phyloP scores from a whole-genome alignment of 37 sponge, comb jelly and placozoan species.

The Chondrilla cf. caribensis region DNA sequence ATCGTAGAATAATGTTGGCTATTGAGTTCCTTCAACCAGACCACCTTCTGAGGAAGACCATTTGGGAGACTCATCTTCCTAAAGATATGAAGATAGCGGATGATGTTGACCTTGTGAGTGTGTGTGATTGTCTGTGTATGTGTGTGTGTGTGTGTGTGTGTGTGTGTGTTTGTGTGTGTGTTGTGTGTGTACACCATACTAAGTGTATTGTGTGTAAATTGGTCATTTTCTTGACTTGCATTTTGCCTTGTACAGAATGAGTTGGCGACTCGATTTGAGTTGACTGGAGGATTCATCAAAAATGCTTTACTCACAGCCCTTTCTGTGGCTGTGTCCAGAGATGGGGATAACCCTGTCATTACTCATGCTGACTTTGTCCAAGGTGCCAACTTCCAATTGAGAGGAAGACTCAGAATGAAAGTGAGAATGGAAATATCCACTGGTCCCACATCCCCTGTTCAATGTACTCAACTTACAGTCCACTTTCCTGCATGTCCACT shows the following conservation, averaged over 20 bases:
- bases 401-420: conserved; percentile 85
- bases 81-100: conserved; percentile 63
- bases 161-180: too few relatives aligned
- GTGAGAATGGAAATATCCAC: conserved; percentile 22
- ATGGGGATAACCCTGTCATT: conserved; percentile 70
- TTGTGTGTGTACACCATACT: too few relatives aligned
- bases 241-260: conserved; percentile 39
- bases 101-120: conserved; percentile 60
- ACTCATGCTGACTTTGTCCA: conserved; percentile 65
- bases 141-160: too few relatives aligned
- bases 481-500: too few relatives aligned
- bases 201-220: too few relatives aligned
- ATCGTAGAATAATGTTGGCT: conserved; percentile 75
- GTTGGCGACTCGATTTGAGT: conserved; percentile 65
- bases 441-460: too few relatives aligned
- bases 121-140: too few relatives aligned
- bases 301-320: conserved; percentile 81
- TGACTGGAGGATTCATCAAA: conserved; percentile 85
- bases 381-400: conserved; percentile 82
- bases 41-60: conserved; percentile 74
- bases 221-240: too few relatives aligned
- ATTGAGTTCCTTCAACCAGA: conserved; percentile 88
- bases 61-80: conserved; percentile 83
- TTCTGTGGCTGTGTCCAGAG: conserved; percentile 81
- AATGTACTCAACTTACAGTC: too few relatives aligned